Evolutionary conservation across 2,888 invertebrate genomes (phyloP).

Genomic region (Tipula helvola): DNA sequence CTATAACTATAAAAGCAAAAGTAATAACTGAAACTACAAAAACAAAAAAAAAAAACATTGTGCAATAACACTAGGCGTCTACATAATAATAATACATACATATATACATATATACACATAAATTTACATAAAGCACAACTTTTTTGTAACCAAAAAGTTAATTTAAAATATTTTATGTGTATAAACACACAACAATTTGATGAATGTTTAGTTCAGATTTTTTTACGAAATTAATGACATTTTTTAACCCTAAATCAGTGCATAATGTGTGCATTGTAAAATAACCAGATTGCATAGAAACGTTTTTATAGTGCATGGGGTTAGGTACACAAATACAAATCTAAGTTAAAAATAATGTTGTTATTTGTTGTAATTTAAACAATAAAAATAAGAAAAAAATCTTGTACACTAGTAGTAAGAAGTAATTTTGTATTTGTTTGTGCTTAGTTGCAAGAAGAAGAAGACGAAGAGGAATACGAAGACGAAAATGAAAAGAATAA

Average conservation of each 20-base stretch:
- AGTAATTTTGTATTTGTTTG: neutral
- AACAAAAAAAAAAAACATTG: neutral
- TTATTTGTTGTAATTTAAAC: neutral
- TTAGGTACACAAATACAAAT: neutral
- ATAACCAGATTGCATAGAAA: neutral
- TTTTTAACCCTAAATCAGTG: neutral
- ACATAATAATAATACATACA: neutral
- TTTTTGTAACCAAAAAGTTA: neutral
- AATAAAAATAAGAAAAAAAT: neutral
- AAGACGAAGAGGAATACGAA: neutral
- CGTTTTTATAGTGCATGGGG: neutral
- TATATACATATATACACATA: neutral
- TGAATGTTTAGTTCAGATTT: conserved; percentile 4
- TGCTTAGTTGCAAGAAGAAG: neutral
- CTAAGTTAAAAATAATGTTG: neutral
- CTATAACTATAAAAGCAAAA: neutral
- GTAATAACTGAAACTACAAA: neutral
- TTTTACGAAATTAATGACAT: neutral
- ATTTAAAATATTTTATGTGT: neutral
- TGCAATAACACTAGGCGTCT: neutral
- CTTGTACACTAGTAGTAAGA: neutral
- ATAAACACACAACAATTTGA: neutral
- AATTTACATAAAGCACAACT: neutral
- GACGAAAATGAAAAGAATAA: neutral
- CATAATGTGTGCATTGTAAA: neutral